These are phyloP conservation scores for Dinoponera quadriceps DNA, from an alignment of 1,140 invertebrate species.

Conservation along the genomic window DNA sequence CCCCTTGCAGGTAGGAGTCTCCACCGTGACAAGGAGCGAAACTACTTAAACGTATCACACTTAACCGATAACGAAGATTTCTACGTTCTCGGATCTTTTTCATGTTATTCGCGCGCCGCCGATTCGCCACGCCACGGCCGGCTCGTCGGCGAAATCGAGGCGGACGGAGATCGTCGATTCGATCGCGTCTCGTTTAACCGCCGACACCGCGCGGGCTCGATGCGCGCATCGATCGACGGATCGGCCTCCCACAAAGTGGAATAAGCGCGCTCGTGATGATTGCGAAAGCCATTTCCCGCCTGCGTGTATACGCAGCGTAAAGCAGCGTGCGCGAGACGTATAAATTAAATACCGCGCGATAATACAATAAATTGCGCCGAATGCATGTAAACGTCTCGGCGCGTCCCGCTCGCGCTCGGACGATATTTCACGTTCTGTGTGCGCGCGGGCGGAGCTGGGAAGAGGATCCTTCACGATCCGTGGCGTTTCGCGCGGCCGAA, in stretches of 20 bases:
- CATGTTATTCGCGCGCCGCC: background rate
- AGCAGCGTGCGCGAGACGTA: constrained; percentile 52
- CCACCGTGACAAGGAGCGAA: constrained; percentile 71
- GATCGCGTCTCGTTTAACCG: background rate
- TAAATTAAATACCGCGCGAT: constrained; percentile 78
- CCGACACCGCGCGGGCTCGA: background rate
- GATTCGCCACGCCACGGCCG: background rate
- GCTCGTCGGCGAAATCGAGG: too few relatives aligned
- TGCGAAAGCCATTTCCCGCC: constrained; percentile 18
- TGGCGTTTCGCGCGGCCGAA: constrained; percentile 49
- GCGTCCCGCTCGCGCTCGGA: constrained; percentile 5
- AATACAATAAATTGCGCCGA: constrained; percentile 79
- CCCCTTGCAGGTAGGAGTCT: constrained; percentile 73
- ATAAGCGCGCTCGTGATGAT: constrained; percentile 16
- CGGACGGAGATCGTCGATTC: too few relatives aligned
- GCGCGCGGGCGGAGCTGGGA: background rate
- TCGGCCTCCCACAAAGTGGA: background rate
- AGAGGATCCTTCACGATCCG: background rate
- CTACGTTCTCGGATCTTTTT: constrained; percentile 44
- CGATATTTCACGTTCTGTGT: constrained; percentile 71
- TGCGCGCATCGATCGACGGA: background rate
- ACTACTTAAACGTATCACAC: constrained; percentile 64
- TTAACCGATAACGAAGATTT: constrained; percentile 75
- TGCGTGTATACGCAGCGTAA: background rate
- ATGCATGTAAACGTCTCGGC: constrained; percentile 76